phyloP scores from a whole-genome alignment of 2,113 vertebrate genomes.

The Chaenocephalus aceratus region DNA sequence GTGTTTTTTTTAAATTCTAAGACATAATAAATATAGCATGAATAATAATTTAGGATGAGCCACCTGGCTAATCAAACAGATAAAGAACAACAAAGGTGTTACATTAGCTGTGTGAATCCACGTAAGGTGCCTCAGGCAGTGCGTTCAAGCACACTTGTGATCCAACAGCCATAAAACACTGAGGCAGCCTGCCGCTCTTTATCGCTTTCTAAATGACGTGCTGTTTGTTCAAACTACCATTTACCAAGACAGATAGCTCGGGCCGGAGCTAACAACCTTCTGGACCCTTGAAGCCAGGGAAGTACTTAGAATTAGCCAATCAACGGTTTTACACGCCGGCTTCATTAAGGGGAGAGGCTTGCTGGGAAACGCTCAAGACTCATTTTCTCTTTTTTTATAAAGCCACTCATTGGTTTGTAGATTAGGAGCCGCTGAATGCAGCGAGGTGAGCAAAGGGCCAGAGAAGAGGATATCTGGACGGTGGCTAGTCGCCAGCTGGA shows the following conservation, averaged over 20 bases:
- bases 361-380: constrained; percentile 79
- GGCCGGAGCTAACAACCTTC: constrained; percentile 76
- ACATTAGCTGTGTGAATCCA: constrained; percentile 10
- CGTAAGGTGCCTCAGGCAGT: constrained; percentile 12
- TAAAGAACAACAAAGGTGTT: constrained; percentile 52
- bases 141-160: constrained; percentile 20
- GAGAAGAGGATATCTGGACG: constrained; percentile 13
- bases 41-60: neutral
- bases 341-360: constrained; percentile 83
- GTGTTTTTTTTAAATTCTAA: neutral
- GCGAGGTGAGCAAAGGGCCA: constrained; percentile 10
- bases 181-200: constrained; percentile 26
- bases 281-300: constrained; percentile 76
- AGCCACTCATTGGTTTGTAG: constrained; percentile 31
- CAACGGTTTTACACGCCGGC: constrained; percentile 67
- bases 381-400: constrained; percentile 42
- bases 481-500: constrained; percentile 44
- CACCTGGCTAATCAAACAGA: constrained; percentile 14
- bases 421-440: constrained; percentile 46
- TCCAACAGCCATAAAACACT: constrained; percentile 24
- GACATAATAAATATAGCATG: neutral
- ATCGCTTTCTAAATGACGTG: constrained; percentile 68
- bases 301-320: constrained; percentile 69
- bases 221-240: constrained; percentile 79
- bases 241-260: constrained; percentile 81